A percentile compares a stretch with the other conserved stretches of the same genome.
These are phyloP conservation scores for Oxyruncus cristatus DNA, from an alignment of 2,113 vertebrate genomes.

Conservation along the genomic window DNA sequence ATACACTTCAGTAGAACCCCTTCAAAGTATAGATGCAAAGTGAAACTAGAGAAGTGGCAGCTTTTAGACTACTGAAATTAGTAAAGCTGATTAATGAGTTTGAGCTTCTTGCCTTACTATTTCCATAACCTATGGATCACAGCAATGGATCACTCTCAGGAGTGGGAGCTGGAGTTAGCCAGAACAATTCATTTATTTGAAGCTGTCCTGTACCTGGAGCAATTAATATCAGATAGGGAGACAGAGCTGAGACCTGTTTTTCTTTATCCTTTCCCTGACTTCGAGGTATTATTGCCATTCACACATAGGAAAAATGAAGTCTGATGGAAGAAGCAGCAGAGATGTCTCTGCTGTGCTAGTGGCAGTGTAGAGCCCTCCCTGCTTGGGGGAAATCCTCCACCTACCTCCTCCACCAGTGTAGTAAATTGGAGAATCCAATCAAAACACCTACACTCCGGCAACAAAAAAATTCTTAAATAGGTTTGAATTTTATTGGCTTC, in stretches of 20 bases:
- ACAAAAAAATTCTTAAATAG: neutral
- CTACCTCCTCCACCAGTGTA: neutral
- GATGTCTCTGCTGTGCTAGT: neutral
- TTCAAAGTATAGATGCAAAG: neutral
- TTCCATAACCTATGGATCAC: neutral
- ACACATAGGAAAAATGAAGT: neutral
- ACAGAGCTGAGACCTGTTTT: neutral
- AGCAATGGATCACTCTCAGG: neutral
- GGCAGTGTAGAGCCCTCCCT: neutral
- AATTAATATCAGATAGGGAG: neutral
- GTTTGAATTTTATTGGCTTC: neutral
- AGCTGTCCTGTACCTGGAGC: neutral
- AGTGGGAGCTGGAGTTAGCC: neutral
- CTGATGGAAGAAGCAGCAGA: neutral
- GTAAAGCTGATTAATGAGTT: neutral
- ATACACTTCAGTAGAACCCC: neutral
- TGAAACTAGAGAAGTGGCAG: neutral
- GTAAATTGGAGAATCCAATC: neutral
- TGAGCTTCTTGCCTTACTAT: neutral
- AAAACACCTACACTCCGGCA: neutral
- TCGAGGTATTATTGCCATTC: neutral
- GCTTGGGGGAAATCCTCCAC: neutral
- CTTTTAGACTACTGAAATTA: neutral
- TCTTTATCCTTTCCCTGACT: neutral
- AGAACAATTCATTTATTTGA: neutral